Evolutionary conservation across 92 coral and sea anemone species (phyloP), one percentile per base, ranked within the genome.

Genomic region (Epizoanthus rinbou): DNA sequence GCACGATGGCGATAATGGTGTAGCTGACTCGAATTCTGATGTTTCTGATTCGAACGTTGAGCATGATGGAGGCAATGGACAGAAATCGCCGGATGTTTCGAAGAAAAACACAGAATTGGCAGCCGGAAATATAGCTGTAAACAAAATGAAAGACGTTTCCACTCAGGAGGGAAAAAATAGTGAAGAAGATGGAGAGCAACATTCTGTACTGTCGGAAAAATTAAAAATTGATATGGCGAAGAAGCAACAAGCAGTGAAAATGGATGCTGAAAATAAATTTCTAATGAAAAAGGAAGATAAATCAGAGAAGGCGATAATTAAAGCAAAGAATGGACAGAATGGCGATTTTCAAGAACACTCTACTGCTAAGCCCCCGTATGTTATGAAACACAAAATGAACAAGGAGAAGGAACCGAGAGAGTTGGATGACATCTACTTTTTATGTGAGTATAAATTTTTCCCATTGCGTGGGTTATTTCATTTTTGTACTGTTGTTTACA

Each of bases 341-440:
- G 59, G 13, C 24, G 52, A 78, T 60, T 39, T 62, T 37, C 35
- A 78, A 62, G 82, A 41, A 35, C 41, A 62, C 43, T 62, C 82
- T 19, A 78, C 82, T 58, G 59, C 71, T 39, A 78, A 78, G 58
- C 82, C 82, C 10, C 82, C 82, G 8, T 78, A 78, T 23, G 82
- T 78, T 3, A 31, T 78, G 82, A 78, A 78, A 78, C 82, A 78
- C 22, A 78, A 78, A 78, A 78, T 78, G 82, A 63, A 60, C 1
- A 62, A 62, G 64, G 65, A 78, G 16, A 71, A 47, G 16, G 76
- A 71, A 1, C 70, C 39, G 25, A 78, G 47, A 41, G 70, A 78
- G 6, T 33, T 78, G 33, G 82, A 78, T 23, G 69, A 63, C 82
- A 21, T 78, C 22, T 78, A 78, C 82, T 78, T 78, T 78, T 78